phyloP scores from a whole-genome alignment of 2,113 vertebrate species.

The Tragelaphus scriptus region DNA sequence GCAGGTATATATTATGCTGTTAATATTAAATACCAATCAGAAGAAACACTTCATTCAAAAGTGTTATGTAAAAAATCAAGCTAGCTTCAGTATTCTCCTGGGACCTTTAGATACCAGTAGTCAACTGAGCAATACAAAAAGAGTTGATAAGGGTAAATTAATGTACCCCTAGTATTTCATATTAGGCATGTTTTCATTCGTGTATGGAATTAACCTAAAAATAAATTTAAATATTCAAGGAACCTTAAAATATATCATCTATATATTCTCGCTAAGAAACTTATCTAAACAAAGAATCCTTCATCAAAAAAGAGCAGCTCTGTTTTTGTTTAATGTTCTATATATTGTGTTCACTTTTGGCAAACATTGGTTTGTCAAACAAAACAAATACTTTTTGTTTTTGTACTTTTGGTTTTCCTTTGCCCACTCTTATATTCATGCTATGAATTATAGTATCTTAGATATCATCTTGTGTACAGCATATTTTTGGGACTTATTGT shows the following conservation, averaged over 20 bases:
- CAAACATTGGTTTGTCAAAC: background rate
- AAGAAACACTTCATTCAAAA: background rate
- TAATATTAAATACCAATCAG: background rate
- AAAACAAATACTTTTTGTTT: background rate
- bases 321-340: background rate
- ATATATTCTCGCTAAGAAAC: background rate
- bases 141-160: background rate
- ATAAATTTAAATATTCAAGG: background rate
- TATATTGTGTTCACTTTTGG: background rate
- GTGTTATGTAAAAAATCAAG: background rate
- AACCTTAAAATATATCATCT: background rate
- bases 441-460: background rate
- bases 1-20: background rate
- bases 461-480: background rate
- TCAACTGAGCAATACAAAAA: background rate
- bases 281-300: background rate
- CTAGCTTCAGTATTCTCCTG: background rate
- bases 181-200: background rate
- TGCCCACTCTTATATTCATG: background rate
- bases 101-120: background rate
- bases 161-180: background rate
- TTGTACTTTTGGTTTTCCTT: background rate
- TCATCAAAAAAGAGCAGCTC: background rate
- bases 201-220: background rate
- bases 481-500: background rate